Evolutionary conservation across 2,797 vertebrate genomes (phyloP).

Genomic region (Artibeus jamaicensis): DNA sequence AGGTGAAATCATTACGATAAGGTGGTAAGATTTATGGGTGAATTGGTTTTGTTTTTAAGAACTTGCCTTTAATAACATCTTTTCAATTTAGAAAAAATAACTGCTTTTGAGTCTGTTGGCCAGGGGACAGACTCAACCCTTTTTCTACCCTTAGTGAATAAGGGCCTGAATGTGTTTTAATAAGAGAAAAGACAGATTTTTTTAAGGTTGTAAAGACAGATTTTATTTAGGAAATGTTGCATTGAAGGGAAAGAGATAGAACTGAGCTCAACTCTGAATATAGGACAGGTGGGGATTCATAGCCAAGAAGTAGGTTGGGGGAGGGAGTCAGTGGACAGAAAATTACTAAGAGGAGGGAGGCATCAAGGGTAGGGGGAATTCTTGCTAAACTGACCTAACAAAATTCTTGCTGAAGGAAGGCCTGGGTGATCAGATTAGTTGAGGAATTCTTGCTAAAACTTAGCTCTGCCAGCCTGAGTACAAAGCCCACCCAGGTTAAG

Average conservation of each 20-base stretch:
- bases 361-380: not conserved
- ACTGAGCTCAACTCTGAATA: not conserved
- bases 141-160: not conserved
- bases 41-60: not conserved
- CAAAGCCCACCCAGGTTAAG: not conserved
- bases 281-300: not conserved
- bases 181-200: not conserved
- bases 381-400: not conserved
- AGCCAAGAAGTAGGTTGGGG: not conserved
- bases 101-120: not conserved
- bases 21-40: not conserved
- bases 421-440: not conserved
- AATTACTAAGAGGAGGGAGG: not conserved
- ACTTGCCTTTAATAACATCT: not conserved
- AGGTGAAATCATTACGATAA: not conserved
- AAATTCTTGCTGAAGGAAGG: not conserved
- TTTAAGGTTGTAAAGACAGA: not conserved
- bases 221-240: not conserved
- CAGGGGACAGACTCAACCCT: not conserved
- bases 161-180: not conserved
- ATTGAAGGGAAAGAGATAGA: not conserved
- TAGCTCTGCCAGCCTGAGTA: not conserved
- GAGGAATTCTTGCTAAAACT: not conserved
- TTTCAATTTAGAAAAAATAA: not conserved
- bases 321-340: not conserved